Conservation (phyloP, 2,888 invertebrate genomes). For the Nemotelus pantherinus region DNA sequence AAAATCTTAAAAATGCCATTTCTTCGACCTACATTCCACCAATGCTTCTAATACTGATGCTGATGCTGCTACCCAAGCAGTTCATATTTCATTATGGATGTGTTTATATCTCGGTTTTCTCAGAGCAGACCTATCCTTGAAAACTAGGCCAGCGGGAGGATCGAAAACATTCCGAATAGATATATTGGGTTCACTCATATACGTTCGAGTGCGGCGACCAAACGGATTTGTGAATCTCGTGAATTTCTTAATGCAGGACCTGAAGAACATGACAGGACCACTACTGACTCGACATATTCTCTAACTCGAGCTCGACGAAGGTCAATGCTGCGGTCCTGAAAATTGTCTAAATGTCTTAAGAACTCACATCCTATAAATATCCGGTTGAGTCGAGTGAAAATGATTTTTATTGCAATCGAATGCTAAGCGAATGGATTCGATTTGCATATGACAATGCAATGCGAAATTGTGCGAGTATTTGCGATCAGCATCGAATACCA, state of each 20-base stretch:
- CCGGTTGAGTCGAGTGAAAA: background rate
- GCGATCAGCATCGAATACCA: no score
- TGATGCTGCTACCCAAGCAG: conserved; percentile 1
- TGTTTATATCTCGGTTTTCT: conserved; percentile 30
- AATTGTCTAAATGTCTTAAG: background rate
- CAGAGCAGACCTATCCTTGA: background rate
- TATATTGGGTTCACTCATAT: background rate
- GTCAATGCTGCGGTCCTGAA: background rate
- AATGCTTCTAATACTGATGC: no score
- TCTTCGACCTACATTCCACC: no score
- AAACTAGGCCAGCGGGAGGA: conserved; percentile 33
- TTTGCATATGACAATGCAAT: background rate
- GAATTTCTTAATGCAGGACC: background rate
- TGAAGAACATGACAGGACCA: no score
- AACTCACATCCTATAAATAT: background rate
- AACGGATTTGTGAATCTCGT: background rate
- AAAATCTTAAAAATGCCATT: no score
- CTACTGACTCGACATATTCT: background rate
- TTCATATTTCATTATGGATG: conserved; percentile 33
- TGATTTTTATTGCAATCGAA: background rate
- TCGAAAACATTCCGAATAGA: background rate
- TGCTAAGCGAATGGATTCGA: background rate
- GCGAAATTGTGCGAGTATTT: background rate
- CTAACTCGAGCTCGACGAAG: background rate
- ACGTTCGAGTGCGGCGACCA: background rate